Conservation (phyloP, 2,797 vertebrate genomes). For the Hippoglossus hippoglossus region DNA sequence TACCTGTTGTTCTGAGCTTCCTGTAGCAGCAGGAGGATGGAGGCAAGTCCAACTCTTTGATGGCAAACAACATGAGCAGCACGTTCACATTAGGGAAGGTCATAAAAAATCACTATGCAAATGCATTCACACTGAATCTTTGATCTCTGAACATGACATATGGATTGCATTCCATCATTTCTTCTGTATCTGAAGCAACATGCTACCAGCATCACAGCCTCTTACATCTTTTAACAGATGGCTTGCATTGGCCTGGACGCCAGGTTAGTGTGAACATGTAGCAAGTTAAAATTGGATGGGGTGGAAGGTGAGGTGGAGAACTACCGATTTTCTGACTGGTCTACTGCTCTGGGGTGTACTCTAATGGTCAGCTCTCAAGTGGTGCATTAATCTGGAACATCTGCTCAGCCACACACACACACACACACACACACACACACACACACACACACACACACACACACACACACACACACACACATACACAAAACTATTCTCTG, state of each 20-base stretch:
- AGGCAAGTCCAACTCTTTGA: not conserved
- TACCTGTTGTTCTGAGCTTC: not conserved
- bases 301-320: not conserved
- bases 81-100: not conserved
- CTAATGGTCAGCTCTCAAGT: conserved; percentile 4
- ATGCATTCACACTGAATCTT: not conserved
- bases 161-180: not conserved
- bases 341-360: no score
- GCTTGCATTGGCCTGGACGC: not conserved
- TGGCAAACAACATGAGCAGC: not conserved
- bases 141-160: not conserved
- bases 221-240: not conserved
- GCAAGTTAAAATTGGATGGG: not conserved
- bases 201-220: no score
- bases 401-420: conserved; percentile 11
- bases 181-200: not conserved
- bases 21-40: not conserved
- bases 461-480: conserved; percentile 1
- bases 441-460: conserved; percentile 9
- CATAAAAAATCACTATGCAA: not conserved
- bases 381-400: conserved; percentile 23
- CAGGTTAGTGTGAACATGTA: not conserved
- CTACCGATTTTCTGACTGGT: not conserved
- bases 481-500: not conserved
- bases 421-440: conserved; percentile 3